Percentiles rank a stretch among this genome's conserved stretches.
These are phyloP conservation scores for Melitaea athalia DNA, from an alignment of 2,888 invertebrate genomes.

Conservation along the genomic window DNA sequence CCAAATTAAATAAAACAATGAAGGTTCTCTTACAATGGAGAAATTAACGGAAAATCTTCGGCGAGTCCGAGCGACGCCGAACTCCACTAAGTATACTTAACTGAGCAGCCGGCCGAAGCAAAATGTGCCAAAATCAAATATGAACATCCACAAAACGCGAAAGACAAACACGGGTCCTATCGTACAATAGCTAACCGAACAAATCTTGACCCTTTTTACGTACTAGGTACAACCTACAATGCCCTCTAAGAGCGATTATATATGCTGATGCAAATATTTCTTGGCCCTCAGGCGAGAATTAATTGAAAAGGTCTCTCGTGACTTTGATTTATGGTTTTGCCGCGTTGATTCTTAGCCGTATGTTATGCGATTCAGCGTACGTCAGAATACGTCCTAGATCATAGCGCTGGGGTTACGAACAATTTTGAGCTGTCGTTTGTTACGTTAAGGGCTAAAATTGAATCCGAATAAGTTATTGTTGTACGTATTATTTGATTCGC, in stretches of 20 bases:
- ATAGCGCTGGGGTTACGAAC: conserved; percentile 16
- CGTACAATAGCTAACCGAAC: conserved; percentile 59
- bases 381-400: conserved; percentile 24
- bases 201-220: conserved; percentile 56
- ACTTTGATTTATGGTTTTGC: conserved; percentile 51
- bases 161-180: conserved; percentile 68
- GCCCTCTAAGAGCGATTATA: conserved; percentile 47
- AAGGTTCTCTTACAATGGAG: conserved; percentile 45
- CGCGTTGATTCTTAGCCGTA: conserved; percentile 30
- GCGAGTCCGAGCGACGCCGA: conserved; percentile 39
- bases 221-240: conserved; percentile 47
- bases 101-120: conserved; percentile 31
- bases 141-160: conserved; percentile 39
- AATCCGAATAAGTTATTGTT: neutral
- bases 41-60: conserved; percentile 61
- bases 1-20: conserved; percentile 41
- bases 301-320: conserved; percentile 57
- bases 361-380: conserved; percentile 18
- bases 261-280: conserved; percentile 58
- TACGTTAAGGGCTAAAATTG: conserved; percentile 18
- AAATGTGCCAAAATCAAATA: conserved; percentile 39
- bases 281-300: conserved; percentile 51
- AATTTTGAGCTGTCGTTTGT: conserved; percentile 22
- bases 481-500: neutral
- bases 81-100: conserved; percentile 49